These are phyloP conservation scores for Gallirallus australis DNA, from an alignment of 2,797 vertebrate genomes.

Conservation along the genomic window DNA sequence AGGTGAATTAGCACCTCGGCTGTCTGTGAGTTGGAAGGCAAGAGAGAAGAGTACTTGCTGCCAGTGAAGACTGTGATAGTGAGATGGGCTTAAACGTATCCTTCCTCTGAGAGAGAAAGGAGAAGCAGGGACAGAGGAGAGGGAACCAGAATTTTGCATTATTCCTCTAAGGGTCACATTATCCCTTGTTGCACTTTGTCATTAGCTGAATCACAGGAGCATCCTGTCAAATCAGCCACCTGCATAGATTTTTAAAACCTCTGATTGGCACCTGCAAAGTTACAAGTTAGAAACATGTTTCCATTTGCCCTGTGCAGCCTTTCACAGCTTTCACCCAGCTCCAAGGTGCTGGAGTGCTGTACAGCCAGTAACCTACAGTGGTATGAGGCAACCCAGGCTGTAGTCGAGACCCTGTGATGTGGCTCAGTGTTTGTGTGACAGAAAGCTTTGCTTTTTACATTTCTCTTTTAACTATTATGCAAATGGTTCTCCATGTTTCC, in stretches of 20 bases:
- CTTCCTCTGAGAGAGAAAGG: not conserved
- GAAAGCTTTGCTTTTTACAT: not conserved
- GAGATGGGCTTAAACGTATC: not conserved
- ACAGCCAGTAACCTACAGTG: not conserved
- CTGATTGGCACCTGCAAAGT: conserved; percentile 46
- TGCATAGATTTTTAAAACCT: conserved; percentile 48
- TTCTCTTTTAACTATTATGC: conserved; percentile 6
- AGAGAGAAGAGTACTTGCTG: not conserved
- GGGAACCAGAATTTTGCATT: not conserved
- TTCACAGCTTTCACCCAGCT: not conserved
- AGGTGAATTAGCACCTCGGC: not conserved
- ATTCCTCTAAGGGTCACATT: not conserved
- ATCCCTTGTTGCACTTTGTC: not conserved
- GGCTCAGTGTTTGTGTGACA: fast-evolving
- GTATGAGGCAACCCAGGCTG: not conserved
- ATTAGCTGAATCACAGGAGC: conserved; percentile 53
- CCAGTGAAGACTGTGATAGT: not conserved
- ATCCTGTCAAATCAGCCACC: conserved; percentile 70
- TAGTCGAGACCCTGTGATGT: not conserved
- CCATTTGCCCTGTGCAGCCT: not conserved
- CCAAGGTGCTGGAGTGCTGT: not conserved
- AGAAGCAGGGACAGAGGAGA: not conserved
- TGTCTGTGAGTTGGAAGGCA: not conserved
- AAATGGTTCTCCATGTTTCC: conserved; percentile 7
- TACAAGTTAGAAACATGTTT: not conserved